Conservation (phyloP, 2,113 vertebrate species). For the Phalacrocorax brasilianus region DNA sequence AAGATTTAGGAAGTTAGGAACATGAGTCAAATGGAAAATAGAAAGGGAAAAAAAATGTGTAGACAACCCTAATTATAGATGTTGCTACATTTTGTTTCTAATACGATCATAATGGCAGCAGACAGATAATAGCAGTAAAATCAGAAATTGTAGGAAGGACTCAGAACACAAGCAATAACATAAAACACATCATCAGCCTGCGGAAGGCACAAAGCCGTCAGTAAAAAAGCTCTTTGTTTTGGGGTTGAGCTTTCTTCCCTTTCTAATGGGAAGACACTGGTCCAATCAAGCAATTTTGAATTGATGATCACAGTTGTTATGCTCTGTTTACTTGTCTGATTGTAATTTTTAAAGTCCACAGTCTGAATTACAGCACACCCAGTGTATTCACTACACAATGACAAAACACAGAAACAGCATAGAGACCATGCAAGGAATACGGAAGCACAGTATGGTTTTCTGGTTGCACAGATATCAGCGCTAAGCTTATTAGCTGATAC, state of each 20-base stretch:
- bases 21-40: not conserved
- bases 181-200: constrained; percentile 30
- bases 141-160: constrained; percentile 16
- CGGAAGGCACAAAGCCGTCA: constrained; percentile 15
- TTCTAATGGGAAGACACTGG: constrained; percentile 4
- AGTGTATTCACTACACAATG: not conserved
- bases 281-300: constrained; percentile 45
- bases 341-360: not conserved
- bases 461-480: not conserved
- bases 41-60: not conserved
- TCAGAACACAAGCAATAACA: constrained; percentile 21
- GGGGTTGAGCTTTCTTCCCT: not conserved
- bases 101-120: not conserved
- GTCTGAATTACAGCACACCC: not conserved
- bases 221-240: constrained; percentile 4
- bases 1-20: constrained; percentile 17
- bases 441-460: not conserved
- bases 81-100: not conserved
- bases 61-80: constrained; percentile 36
- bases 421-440: not conserved
- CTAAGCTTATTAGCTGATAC: not conserved
- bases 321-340: constrained; percentile 2
- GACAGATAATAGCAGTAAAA: constrained; percentile 57
- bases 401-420: not conserved
- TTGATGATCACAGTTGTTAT: not conserved